A percentile compares a stretch with the other conserved stretches of the same genome.
These are phyloP conservation scores for Catocala fraxini DNA, from an alignment of 2,888 invertebrate species.

Conservation along the genomic window DNA sequence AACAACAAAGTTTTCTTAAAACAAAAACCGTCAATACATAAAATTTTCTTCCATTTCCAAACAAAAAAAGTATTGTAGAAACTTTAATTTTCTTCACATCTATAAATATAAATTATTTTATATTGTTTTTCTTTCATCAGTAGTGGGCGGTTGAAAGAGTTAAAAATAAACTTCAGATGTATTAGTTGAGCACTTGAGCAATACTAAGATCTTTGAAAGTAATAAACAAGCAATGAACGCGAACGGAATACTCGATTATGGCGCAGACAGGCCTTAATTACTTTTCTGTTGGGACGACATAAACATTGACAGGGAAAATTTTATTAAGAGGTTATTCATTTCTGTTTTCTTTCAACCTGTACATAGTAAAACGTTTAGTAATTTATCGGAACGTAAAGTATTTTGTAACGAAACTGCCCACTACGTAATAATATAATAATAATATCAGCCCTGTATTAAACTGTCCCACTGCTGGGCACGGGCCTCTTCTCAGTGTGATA, in stretches of 20 bases:
- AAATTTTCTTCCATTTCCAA: too few relatives aligned
- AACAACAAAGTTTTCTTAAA: too few relatives aligned
- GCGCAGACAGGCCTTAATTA: slow-evolving; percentile 7
- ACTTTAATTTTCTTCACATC: neutral
- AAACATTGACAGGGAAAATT: neutral
- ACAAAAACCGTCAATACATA: too few relatives aligned
- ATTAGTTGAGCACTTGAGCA: slow-evolving; percentile 4
- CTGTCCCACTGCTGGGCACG: too few relatives aligned
- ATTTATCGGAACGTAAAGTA: too few relatives aligned
- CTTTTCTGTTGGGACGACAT: slow-evolving; percentile 5
- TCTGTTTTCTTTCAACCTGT: slow-evolving; percentile 29
- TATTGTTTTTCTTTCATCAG: neutral
- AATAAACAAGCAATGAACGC: slow-evolving; percentile 15
- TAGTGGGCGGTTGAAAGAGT: neutral
- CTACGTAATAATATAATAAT: too few relatives aligned
- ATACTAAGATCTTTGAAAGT: slow-evolving; percentile 10
- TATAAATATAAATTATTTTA: neutral
- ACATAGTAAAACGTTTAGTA: neutral
- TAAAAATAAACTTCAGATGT: slow-evolving; percentile 7
- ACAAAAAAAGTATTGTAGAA: too few relatives aligned
- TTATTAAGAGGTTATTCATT: neutral
- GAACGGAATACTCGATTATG: slow-evolving; percentile 14
- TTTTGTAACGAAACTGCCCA: too few relatives aligned
- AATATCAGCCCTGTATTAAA: too few relatives aligned
- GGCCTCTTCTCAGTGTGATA: too few relatives aligned